Evolutionary conservation across 2,113 vertebrate genomes (phyloP).

Genomic region (Agapornis roseicollis): DNA sequence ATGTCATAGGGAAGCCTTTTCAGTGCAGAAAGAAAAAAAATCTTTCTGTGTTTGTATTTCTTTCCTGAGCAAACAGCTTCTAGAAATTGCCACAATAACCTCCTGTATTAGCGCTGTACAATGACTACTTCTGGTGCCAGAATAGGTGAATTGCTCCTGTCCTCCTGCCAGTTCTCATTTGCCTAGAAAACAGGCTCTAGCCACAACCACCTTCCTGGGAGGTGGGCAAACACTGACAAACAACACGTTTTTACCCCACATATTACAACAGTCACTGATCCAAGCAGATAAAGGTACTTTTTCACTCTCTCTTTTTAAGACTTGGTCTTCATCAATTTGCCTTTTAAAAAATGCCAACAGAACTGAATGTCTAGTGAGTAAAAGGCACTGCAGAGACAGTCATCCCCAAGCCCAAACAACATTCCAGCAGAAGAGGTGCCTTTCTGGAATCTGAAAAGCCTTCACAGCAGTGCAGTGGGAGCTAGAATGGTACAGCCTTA

Average conservation of each 20-base stretch:
- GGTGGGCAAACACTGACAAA: neutral
- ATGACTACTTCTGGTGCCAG: neutral
- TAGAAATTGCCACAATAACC: neutral
- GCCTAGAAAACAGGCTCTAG: neutral
- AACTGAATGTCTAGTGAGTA: neutral
- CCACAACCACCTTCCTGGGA: neutral
- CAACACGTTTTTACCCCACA: neutral
- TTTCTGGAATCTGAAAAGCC: neutral
- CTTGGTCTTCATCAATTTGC: neutral
- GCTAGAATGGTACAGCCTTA: neutral
- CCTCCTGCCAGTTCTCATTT: neutral
- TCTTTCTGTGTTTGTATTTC: no score
- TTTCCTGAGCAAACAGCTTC: neutral
- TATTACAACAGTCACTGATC: neutral
- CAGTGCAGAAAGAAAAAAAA: no score
- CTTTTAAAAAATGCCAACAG: neutral
- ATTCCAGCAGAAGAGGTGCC: neutral
- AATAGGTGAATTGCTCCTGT: neutral
- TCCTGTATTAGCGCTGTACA: neutral
- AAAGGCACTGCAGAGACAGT: neutral
- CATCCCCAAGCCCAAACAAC: neutral
- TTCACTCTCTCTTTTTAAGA: neutral
- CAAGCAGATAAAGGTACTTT: neutral
- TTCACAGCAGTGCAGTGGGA: neutral
- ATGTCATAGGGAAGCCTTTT: constrained; percentile 33